Evolutionary conservation across 64 coral and sea anemone species (phyloP), one percentile per base, ranked within the genome.

Genomic region (Hydrozoanthus tunicans): DNA sequence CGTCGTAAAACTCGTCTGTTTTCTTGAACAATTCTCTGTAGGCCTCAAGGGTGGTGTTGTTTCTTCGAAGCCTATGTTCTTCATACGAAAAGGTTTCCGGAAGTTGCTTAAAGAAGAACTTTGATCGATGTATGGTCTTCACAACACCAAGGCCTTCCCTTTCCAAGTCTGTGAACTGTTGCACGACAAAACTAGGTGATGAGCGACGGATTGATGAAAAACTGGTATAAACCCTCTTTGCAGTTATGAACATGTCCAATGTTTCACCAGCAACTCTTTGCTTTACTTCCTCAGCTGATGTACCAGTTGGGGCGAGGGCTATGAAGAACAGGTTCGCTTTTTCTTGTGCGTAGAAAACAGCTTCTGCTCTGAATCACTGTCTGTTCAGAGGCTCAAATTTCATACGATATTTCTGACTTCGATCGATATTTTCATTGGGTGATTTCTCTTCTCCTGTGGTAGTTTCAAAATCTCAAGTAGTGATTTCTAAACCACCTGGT

Each of bases 391-490:
- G 20, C 20, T 20, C 25, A 73, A 73, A 10, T 73, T 32, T 73
- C 70, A 73, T 73, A 51, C 70, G 10, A 27, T 73, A 32, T 73
- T 73, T 51, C 67, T 23, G 0, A 70, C 25, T 23, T 15, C 25
- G 67, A 70, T 70, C 25, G 6, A 70, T 70, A 23, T 70, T 70
- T 70, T 70, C 7, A 73, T 27, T 32, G 51, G 51, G 70, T 73
- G 27, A 73, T 51, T 7, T 73, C 26, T 51, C 51, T 73, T 51
- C 70, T 73, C 51, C 26, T 73, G 70, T 32, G 51, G 51, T 27
- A 27, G 51, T 73, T 73, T 73, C 3, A 73, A 73, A 73, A 73
- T 73, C 51, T 43, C 70, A 73, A 27, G 26, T 73, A 73, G 70
- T 32, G 51, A 73, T 73, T 73, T 73, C 27, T 68, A 9, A 68